These are phyloP conservation scores for Drosophila saltans DNA, from an alignment of 1,140 invertebrate genomes.

Conservation along the genomic window DNA sequence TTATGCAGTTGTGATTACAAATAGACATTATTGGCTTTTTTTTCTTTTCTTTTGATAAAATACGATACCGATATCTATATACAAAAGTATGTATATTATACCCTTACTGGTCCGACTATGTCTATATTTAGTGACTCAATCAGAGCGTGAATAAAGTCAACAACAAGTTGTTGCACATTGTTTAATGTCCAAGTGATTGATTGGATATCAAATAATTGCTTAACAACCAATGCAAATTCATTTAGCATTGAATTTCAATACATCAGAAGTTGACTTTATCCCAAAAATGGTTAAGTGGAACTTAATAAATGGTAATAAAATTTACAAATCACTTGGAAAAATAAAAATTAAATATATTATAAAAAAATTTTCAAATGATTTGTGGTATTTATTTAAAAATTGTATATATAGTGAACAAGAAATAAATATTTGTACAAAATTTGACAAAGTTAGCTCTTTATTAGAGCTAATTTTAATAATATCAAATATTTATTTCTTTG, in stretches of 20 bases:
- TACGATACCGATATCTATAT: constrained; percentile 3
- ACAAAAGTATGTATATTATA: not conserved
- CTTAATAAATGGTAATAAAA: not conserved
- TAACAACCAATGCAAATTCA: constrained; percentile 4
- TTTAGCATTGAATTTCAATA: constrained; percentile 7
- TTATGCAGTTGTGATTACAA: constrained; percentile 71
- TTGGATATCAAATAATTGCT: constrained; percentile 15
- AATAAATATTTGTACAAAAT: no score
- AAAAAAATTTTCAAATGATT: no score
- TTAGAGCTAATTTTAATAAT: no score
- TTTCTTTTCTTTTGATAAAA: constrained; percentile 21
- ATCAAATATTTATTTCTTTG: no score
- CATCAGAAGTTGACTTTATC: not conserved
- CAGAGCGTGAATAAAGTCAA: constrained; percentile 65
- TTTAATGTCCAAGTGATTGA: constrained; percentile 38
- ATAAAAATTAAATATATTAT: no score
- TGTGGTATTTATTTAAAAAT: no score
- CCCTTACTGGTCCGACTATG: not conserved
- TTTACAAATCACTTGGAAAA: no score
- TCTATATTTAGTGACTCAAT: constrained; percentile 67
- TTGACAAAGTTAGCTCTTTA: no score
- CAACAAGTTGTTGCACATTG: constrained; percentile 33
- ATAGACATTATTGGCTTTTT: constrained; percentile 32
- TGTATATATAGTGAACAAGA: no score
- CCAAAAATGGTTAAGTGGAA: not conserved